Percentiles rank a stretch among this genome's conserved stretches.
These are phyloP conservation scores for Oreonectes daqikongensis DNA, from an alignment of 2,797 vertebrate species.

Conservation along the genomic window DNA sequence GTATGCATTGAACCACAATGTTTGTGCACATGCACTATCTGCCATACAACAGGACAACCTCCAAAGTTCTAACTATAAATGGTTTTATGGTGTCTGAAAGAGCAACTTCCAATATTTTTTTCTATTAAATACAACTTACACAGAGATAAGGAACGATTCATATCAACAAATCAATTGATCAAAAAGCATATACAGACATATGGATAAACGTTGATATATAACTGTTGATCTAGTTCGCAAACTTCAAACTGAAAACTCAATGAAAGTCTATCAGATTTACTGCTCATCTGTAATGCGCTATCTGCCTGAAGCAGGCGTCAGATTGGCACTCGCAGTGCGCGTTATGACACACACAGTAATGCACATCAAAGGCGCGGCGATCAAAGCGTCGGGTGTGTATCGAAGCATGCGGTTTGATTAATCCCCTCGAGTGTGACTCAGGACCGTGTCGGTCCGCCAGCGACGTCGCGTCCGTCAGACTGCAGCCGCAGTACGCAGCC, in stretches of 20 bases:
- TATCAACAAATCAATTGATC: no score
- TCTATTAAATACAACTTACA: no score
- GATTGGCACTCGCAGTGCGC: conserved; percentile 28
- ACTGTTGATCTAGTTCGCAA: conserved; percentile 1
- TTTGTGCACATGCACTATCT: neutral
- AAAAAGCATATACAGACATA: no score
- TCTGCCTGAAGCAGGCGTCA: conserved; percentile 35
- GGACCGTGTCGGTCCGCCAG: conserved; percentile 9
- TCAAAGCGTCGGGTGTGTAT: conserved; percentile 42
- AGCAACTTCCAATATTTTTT: neutral
- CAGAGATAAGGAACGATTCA: no score
- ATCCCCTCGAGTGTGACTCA: conserved; percentile 42
- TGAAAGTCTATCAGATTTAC: conserved; percentile 40
- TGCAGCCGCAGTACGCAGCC: conserved; percentile 50
- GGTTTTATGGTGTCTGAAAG: neutral
- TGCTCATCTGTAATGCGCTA: conserved; percentile 24
- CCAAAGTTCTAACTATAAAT: no score
- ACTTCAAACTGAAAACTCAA: conserved; percentile 22
- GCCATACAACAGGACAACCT: no score
- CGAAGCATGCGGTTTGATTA: conserved; percentile 41
- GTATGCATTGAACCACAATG: no score
- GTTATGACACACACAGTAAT: conserved; percentile 45
- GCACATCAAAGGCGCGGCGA: conserved; percentile 43
- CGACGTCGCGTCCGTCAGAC: neutral
- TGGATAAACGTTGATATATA: no score